Conservation (phyloP, 2,113 vertebrate genomes). For the Hypomesus transpacificus region DNA sequence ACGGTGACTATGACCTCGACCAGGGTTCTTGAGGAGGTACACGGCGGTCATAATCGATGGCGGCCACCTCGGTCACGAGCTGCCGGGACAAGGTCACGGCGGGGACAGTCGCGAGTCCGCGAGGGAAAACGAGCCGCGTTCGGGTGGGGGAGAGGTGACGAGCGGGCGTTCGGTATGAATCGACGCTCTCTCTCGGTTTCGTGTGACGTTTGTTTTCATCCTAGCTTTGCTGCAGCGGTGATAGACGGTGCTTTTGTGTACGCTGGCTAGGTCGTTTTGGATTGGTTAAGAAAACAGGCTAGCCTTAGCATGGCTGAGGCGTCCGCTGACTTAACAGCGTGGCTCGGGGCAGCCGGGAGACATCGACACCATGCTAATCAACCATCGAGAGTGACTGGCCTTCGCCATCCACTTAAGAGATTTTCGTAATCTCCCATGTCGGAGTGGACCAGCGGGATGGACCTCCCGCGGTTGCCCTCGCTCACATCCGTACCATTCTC, state of each 20-base stretch:
- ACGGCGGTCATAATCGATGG: slow-evolving; percentile 19
- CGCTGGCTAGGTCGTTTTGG: too few relatives aligned
- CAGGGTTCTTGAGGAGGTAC: neutral
- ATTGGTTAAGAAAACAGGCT: too few relatives aligned
- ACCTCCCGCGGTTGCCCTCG: neutral
- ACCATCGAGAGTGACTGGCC: slow-evolving; percentile 16
- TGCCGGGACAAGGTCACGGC: slow-evolving; percentile 16
- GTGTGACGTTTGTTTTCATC: too few relatives aligned
- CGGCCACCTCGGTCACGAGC: slow-evolving; percentile 10
- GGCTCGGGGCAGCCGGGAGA: neutral
- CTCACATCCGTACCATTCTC: neutral
- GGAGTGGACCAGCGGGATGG: slow-evolving; percentile 1
- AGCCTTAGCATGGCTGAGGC: too few relatives aligned
- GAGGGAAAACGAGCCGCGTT: too few relatives aligned
- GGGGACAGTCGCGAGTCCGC: slow-evolving; percentile 1
- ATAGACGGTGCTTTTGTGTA: too few relatives aligned
- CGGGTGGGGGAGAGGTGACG: neutral
- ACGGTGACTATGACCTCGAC: slow-evolving; percentile 28
- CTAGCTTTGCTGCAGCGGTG: too few relatives aligned
- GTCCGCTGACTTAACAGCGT: too few relatives aligned
- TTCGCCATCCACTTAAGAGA: slow-evolving; percentile 17
- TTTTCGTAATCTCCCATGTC: slow-evolving; percentile 1
- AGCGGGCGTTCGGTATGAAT: too few relatives aligned
- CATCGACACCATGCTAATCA: slow-evolving; percentile 15
- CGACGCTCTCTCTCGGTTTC: too few relatives aligned